Base-by-base conservation (phyloP, 2,888 invertebrate genomes). In the Beris morrisii region DNA sequence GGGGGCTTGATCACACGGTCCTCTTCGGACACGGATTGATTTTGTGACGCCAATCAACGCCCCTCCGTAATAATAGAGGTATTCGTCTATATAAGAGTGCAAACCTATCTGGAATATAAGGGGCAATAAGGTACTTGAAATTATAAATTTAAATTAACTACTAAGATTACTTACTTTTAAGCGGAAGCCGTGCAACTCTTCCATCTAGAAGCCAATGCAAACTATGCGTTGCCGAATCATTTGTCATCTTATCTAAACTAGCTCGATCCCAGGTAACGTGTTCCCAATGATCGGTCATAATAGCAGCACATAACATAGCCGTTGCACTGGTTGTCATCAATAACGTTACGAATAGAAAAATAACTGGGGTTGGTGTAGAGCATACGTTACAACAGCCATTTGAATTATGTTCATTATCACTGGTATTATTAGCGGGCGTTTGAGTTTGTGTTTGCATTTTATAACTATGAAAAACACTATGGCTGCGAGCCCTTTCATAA, bases 281-380 rank as follows among this genome's bases (percentile, higher is more conserved):
- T 81, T 94, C 94, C 93, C 94, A 94, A 78, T 93, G 91, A 77
- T 93, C 91, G 68, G 92, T 92, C 89, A 93, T 92, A 77, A 94
- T 91, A 71, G 93, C 91, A 4, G 88, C 88, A 77, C 91, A 92
- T 48, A 93, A 81, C 87, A 93, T 88, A 43, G 89, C 89, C 58
- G 92, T 91, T 38, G 91, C 90, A 75, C 89, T 88, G 65, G 88
- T 88, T 74, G 87, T 91, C 83, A 88, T 84, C 75, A 87, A 84
- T 76, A 86, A 83, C 76, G 83, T 86, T 43, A 81, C 74, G 52
- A 81, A 79, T 2, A 81, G 75, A 63, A 81, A 79, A 48, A 81
- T 71, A 55, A 80, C 76, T 6, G 80, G 80, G 15, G 80, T 80
- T 45, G 80, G 79, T 4, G 79, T 77, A 69, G 78, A 73, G 71